Percentiles rank a stretch among this genome's conserved stretches.
phyloP scores from a whole-genome alignment of 2,113 vertebrate genomes.

The Geococcyx californianus region DNA sequence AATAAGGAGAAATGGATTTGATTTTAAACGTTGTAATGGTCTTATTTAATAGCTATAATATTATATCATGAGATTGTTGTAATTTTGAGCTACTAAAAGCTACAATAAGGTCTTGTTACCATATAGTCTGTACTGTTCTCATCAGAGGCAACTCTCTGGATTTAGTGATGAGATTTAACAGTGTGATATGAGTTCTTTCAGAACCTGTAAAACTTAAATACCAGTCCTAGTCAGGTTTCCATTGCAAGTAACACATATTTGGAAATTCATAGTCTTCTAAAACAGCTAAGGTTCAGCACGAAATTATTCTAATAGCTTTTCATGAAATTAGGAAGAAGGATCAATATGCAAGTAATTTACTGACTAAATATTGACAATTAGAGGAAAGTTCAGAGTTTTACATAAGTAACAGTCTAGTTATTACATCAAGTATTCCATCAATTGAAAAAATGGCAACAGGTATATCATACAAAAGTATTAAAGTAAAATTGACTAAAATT shows the following conservation, averaged over 20 bases:
- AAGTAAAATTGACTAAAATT: neutral
- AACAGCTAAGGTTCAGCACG: neutral
- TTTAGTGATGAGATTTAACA: neutral
- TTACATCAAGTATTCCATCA: neutral
- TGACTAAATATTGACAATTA: neutral
- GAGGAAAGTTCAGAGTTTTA: neutral
- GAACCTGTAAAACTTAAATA: neutral
- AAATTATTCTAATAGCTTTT: neutral
- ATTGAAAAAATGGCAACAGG: neutral
- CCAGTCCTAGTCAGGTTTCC: neutral
- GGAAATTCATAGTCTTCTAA: neutral
- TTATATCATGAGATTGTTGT: neutral
- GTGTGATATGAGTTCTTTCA: neutral
- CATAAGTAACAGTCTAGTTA: neutral
- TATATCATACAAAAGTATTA: neutral
- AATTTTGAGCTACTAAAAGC: neutral
- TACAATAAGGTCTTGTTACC: neutral
- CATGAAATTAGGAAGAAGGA: neutral
- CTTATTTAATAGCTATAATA: neutral
- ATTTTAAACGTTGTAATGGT: neutral
- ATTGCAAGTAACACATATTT: neutral
- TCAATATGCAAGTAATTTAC: neutral
- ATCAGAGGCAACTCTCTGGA: neutral
- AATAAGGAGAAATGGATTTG: neutral
- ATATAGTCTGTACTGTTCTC: neutral